Conservation (phyloP, 2,797 vertebrate genomes). For the Ficedula albicollis region DNA sequence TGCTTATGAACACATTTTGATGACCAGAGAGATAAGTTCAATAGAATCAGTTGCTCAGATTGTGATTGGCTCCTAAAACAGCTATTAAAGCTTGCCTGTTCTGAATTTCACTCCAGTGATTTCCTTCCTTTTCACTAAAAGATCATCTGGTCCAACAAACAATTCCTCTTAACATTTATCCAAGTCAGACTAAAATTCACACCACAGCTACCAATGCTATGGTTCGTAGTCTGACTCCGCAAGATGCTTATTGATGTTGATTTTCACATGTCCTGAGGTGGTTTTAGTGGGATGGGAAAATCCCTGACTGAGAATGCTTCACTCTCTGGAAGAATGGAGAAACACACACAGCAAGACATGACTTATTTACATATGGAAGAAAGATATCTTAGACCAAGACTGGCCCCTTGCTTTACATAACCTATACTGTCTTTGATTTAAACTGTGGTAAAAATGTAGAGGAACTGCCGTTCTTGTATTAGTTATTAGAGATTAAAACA, state of each 20-base stretch:
- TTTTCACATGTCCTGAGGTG: neutral
- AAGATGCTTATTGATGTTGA: neutral
- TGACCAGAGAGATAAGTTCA: neutral
- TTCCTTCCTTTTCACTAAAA: neutral
- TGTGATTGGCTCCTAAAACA: neutral
- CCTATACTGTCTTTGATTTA: neutral
- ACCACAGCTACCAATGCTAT: neutral
- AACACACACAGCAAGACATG: neutral
- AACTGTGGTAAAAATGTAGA: neutral
- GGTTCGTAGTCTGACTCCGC: neutral
- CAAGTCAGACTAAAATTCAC: neutral
- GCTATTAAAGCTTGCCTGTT: neutral
- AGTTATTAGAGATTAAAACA: neutral
- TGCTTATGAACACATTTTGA: neutral
- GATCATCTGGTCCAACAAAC: neutral
- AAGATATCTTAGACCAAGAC: neutral
- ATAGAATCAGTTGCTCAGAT: neutral
- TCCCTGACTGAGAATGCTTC: neutral
- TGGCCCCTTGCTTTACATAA: neutral
- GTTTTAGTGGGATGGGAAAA: neutral
- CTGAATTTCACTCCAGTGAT: neutral
- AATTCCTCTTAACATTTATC: neutral
- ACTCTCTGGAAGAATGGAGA: neutral
- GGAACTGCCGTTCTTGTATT: neutral
- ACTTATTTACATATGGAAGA: neutral